Percentiles rank a stretch among this genome's conserved stretches.
Conservation (phyloP, 2,888 invertebrate genomes). For the Spicauda simplicius region DNA sequence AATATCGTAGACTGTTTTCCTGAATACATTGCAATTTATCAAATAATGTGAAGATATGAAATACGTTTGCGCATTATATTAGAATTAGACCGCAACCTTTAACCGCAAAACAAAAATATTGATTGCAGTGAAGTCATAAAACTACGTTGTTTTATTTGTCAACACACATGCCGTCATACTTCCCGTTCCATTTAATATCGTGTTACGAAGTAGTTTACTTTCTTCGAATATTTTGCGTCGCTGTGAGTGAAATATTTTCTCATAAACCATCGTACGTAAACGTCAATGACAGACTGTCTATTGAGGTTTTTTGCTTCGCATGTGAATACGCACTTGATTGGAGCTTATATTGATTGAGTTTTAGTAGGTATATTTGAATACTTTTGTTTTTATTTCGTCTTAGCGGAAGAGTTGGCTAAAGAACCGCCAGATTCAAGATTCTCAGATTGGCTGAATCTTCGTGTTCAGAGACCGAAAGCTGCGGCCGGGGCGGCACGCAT, state of each 20-base stretch:
- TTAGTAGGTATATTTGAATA: not conserved
- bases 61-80: not conserved
- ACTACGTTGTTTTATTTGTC: slow-evolving; percentile 58
- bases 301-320: slow-evolving; percentile 51
- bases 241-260: slow-evolving; percentile 23
- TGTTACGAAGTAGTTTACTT: slow-evolving; percentile 62
- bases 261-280: slow-evolving; percentile 13
- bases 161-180: slow-evolving; percentile 64
- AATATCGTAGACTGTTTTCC: too few species aligned
- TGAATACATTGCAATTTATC: too few species aligned
- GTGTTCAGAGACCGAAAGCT: slow-evolving; percentile 70
- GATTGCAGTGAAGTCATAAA: slow-evolving; percentile 54
- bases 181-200: slow-evolving; percentile 62
- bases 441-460: slow-evolving; percentile 74
- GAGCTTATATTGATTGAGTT: not conserved
- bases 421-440: slow-evolving; percentile 77
- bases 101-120: slow-evolving; percentile 35
- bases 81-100: slow-evolving; percentile 4
- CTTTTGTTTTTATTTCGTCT: slow-evolving; percentile 34
- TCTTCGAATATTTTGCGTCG: slow-evolving; percentile 9
- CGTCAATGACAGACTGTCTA: slow-evolving; percentile 41
- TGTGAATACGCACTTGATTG: slow-evolving; percentile 44
- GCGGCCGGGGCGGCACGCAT: slow-evolving; percentile 61
- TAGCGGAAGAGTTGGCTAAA: slow-evolving; percentile 78
- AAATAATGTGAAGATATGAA: not conserved